A percentile compares a stretch with the other conserved stretches of the same genome.
Evolutionary conservation across 2,113 vertebrate species (phyloP).

Genomic region (Oenanthe oenanthe): DNA sequence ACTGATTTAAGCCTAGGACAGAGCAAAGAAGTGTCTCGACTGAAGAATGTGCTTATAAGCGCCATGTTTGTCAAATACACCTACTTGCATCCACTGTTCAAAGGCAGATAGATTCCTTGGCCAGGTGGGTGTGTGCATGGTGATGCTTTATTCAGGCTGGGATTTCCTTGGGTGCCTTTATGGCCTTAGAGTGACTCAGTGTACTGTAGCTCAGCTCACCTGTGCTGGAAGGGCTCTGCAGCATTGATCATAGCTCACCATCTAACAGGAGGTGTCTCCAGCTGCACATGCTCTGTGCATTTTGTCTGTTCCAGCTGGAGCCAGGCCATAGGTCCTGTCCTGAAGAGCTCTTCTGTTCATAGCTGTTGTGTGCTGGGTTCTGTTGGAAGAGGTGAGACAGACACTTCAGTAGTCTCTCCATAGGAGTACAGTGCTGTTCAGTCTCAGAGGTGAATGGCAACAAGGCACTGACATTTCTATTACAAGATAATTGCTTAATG

Average conservation of each 20-base stretch:
- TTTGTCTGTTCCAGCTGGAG: neutral
- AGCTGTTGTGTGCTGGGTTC: neutral
- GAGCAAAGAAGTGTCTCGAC: neutral
- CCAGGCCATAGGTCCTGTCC: neutral
- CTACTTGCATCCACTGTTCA: neutral
- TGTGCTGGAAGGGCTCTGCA: neutral
- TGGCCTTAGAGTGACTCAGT: neutral
- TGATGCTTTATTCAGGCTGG: neutral
- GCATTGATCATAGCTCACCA: neutral
- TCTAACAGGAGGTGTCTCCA: neutral
- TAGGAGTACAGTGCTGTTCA: neutral
- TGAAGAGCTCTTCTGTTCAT: neutral
- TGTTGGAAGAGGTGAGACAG: neutral
- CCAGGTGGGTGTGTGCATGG: neutral
- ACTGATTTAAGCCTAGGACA: neutral
- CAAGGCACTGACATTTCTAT: neutral
- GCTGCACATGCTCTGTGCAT: accelerated
- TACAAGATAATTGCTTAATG: neutral
- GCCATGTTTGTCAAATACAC: neutral
- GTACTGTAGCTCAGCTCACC: neutral
- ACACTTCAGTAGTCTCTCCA: neutral
- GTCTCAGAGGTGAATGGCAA: neutral
- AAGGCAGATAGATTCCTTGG: neutral
- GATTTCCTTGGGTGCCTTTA: neutral
- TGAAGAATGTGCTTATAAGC: neutral